A percentile compares a stretch with the other conserved stretches of the same genome.
Evolutionary conservation across 23 tunicate genomes (phyloP).

Genomic region (Diplosoma virens): DNA sequence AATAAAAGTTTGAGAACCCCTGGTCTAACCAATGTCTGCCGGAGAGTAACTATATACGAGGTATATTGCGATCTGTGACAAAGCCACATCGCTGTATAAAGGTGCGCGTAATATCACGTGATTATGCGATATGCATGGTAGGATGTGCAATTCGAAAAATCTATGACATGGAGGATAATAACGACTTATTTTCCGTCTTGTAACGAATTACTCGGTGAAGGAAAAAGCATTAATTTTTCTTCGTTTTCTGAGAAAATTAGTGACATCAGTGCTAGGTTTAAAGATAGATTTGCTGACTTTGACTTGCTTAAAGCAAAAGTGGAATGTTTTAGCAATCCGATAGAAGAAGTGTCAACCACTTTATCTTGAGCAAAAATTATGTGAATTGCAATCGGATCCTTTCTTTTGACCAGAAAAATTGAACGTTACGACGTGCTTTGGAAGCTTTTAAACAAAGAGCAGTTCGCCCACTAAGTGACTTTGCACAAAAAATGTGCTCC

Average conservation of each 20-base stretch:
- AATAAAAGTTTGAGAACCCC: no score
- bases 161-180: no score
- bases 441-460: neutral
- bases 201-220: constrained; percentile 10
- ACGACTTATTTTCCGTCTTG: constrained; percentile 4
- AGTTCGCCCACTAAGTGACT: neutral
- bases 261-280: constrained; percentile 5
- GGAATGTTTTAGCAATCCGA: neutral
- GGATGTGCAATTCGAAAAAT: no score
- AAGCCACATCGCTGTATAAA: no score
- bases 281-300: neutral
- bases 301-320: constrained; percentile 1
- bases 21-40: no score
- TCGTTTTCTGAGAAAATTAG: neutral
- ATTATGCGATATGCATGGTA: no score
- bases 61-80: no score
- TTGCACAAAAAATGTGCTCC: neutral
- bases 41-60: no score
- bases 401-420: constrained; percentile 20
- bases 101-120: no score
- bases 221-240: constrained; percentile 3
- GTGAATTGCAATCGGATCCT: constrained; percentile 27
- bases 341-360: neutral
- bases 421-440: constrained; percentile 11
- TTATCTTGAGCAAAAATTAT: neutral